Evolutionary conservation across 2,888 invertebrate genomes (phyloP).

Genomic region (Apodemia arnacis): DNA sequence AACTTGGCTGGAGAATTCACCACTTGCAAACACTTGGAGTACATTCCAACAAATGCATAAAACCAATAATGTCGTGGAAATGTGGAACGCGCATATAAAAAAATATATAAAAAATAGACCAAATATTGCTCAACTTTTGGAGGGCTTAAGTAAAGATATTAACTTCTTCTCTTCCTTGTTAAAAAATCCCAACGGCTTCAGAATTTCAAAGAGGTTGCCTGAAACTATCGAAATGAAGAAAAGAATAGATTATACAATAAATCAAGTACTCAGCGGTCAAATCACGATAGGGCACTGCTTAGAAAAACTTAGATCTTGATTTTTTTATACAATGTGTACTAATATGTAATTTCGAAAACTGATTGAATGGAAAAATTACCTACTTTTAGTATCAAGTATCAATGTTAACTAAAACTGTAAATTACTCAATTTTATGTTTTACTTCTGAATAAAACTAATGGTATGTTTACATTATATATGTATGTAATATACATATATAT

Average conservation of each 20-base stretch:
- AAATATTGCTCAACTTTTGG: conserved; percentile 49
- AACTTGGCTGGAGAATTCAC: conserved; percentile 29
- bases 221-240: conserved; percentile 45
- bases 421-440: background rate
- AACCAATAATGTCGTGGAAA: conserved; percentile 37
- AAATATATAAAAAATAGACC: conserved; percentile 47
- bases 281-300: background rate
- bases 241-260: conserved; percentile 40
- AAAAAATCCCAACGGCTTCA: conserved; percentile 37
- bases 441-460: background rate
- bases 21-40: conserved; percentile 30
- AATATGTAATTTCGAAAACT: too few relatives aligned
- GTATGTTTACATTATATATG: background rate
- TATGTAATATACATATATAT: background rate
- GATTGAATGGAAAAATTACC: too few relatives aligned
- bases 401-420: too few relatives aligned
- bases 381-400: too few relatives aligned
- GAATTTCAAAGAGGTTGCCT: conserved; percentile 46
- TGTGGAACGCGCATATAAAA: conserved; percentile 54
- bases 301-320: too few relatives aligned
- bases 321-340: too few relatives aligned
- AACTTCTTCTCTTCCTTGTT: conserved; percentile 27
- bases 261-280: background rate
- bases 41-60: conserved; percentile 20
- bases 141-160: conserved; percentile 52